A percentile compares a stretch with the other conserved stretches of the same genome.
These are phyloP conservation scores for Heliangelus exortis DNA, from an alignment of 2,797 vertebrate species.

Conservation along the genomic window DNA sequence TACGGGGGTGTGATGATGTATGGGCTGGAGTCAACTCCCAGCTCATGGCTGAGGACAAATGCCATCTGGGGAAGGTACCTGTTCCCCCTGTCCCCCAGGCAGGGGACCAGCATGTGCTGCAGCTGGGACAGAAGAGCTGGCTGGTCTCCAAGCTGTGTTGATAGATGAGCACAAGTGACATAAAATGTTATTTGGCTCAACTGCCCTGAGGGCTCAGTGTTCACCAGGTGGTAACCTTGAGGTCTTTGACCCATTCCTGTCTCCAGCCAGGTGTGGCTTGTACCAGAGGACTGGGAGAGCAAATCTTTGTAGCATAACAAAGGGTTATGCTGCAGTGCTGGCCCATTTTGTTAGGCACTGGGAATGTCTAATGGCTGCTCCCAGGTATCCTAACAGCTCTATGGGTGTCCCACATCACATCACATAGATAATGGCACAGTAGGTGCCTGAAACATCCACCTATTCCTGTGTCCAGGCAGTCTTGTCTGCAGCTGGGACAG, in stretches of 20 bases:
- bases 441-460: background rate
- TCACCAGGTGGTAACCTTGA: fast-evolving
- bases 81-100: background rate
- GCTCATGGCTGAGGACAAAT: conserved; percentile 84
- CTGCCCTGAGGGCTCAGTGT: background rate
- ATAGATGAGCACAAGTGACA: background rate
- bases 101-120: background rate
- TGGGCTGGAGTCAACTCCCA: conserved; percentile 85
- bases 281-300: background rate
- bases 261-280: background rate
- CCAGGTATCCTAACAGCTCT: background rate
- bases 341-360: background rate
- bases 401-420: background rate
- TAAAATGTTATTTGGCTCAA: background rate
- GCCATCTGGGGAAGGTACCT: conserved; percentile 90
- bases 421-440: background rate
- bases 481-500: background rate
- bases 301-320: background rate
- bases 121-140: background rate
- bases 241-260: background rate
- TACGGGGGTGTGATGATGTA: conserved; percentile 90
- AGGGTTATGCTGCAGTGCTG: background rate
- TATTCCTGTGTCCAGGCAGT: background rate
- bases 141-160: background rate
- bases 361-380: background rate